A percentile compares a stretch with the other conserved stretches of the same genome.
Conservation (phyloP, 2,113 vertebrate genomes). For the Gopherus evgoodei region DNA sequence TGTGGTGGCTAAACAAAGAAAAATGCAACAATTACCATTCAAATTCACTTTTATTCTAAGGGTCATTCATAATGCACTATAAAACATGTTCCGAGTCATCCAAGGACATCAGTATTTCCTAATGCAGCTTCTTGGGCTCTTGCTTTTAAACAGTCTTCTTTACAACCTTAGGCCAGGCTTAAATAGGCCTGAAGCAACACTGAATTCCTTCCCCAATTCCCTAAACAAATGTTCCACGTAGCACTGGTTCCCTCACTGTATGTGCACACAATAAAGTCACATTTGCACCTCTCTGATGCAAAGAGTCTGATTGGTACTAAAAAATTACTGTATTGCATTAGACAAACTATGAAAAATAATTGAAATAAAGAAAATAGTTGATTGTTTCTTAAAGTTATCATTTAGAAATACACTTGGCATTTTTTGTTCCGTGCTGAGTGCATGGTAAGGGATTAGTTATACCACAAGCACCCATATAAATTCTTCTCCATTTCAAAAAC, state of each 20-base stretch:
- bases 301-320: neutral
- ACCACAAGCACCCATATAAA: rapidly evolving
- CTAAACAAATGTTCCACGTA: rapidly evolving
- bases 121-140: neutral
- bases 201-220: neutral
- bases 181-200: neutral
- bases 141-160: rapidly evolving
- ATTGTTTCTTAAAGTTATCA: neutral
- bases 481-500: neutral
- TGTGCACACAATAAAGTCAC: rapidly evolving
- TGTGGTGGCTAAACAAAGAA: neutral
- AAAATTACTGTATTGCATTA: too few relatives aligned
- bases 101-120: rapidly evolving
- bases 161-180: rapidly evolving
- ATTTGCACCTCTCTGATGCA: neutral
- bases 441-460: neutral
- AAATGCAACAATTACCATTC: neutral
- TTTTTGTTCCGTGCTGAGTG: neutral
- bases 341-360: neutral
- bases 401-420: rapidly evolving
- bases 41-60: neutral
- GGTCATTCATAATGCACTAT: neutral
- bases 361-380: neutral
- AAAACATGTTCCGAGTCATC: neutral
- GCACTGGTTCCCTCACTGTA: neutral